Base-by-base conservation (phyloP, 2,113 vertebrate species). In the Petromus typicus region DNA sequence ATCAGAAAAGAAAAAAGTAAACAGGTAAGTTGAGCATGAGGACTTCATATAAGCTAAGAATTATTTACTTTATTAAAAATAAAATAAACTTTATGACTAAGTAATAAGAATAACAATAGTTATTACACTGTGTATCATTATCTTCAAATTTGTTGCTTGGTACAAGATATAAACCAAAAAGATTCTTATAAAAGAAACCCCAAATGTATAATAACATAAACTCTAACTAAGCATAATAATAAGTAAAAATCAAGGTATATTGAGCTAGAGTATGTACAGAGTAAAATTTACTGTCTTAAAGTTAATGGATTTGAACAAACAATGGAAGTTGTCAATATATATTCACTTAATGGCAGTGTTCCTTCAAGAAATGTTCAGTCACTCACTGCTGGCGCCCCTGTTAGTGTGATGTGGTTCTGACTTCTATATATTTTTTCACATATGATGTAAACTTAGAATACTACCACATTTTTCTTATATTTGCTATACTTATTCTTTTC, bases 21-120 rank as follows among this genome's bases (percentile, higher is more conserved):
- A 92, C 87, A 92, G 95, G 96, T 97, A 81, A 95, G 92, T 90
- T 86, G 20, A 85, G n/a, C 59, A 88, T 86, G 54, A 56, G 13
- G 91, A 79, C 83, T 91, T 78, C 8, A 3, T 88, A 63, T 40
- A 45, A 59, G 63, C 37, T n/a, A 27, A 59, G 71, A 34, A 16
- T 71, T 75, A 4, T 75, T 27, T 75, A 73, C 5, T 67, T 67
- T 20, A 69, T 37, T 69, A 37, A 18, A 69, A 71, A n/a, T n/a
- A 18, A 67, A 67, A 40, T 8, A 40, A 71, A 71, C 8, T 71
- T 71, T 71, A 10, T 11, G 37, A 71, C 67, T n/a, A 40, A 71
- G 37, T 71, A 22, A 37, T 69, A 22, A 67, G 66, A 40, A 9
- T 71, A 37, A 71, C n/a, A 40, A 40, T 69, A 69, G 17, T 71